Percentiles rank a stretch among this genome's conserved stretches.
phyloP scores from a whole-genome alignment of 1,140 invertebrate genomes.

The Amyelois transitella region DNA sequence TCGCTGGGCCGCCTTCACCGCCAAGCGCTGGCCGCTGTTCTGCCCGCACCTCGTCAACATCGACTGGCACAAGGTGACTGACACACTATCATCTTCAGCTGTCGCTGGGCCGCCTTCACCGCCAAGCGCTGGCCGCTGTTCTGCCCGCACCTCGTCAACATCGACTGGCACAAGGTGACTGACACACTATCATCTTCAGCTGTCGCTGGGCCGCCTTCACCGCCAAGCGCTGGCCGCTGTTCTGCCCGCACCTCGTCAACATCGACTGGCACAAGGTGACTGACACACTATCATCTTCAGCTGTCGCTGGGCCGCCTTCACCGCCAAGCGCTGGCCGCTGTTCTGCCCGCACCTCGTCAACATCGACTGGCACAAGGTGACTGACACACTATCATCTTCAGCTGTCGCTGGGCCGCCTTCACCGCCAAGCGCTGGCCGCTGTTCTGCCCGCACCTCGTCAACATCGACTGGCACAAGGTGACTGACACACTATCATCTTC shows the following conservation, averaged over 20 bases:
- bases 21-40: background rate
- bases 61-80: constrained; percentile 88
- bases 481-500: no score
- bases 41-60: constrained; percentile 65
- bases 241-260: constrained; percentile 55
- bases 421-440: constrained; percentile 87
- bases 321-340: background rate
- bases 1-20: no score
- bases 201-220: no score
- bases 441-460: constrained; percentile 81
- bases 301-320: no score
- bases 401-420: constrained; percentile 87
- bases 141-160: constrained; percentile 60
- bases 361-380: constrained; percentile 86
- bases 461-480: constrained; percentile 86
- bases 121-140: background rate
- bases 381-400: no score
- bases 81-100: no score
- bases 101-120: no score
- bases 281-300: no score
- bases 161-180: constrained; percentile 88
- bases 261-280: constrained; percentile 88
- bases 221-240: background rate
- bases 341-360: constrained; percentile 54
- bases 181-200: no score